phyloP scores from a whole-genome alignment of 2,797 vertebrate genomes.

The Anisognathus igniventris region DNA sequence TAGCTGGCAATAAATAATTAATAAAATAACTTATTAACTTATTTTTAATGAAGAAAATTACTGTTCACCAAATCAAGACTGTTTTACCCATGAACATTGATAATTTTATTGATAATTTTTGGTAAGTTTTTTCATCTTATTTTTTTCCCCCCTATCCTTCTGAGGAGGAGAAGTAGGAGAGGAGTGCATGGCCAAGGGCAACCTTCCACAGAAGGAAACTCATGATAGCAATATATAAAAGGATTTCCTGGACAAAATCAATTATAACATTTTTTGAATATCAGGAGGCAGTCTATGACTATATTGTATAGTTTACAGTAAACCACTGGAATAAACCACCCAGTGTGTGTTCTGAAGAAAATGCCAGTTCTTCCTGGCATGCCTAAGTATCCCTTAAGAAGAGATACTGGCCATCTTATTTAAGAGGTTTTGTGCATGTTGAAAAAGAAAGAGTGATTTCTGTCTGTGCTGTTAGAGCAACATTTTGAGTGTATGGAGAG shows the following conservation, averaged over 20 bases:
- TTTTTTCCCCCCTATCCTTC: not conserved
- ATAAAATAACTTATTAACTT: not conserved
- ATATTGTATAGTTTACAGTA: not conserved
- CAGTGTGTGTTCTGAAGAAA: not conserved
- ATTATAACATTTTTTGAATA: not conserved
- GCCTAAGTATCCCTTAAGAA: not conserved
- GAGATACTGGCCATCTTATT: not conserved
- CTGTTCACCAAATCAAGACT: not conserved
- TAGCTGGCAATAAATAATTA: not conserved
- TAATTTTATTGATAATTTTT: not conserved
- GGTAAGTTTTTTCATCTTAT: not conserved
- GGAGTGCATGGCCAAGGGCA: accelerated
- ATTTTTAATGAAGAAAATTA: not conserved
- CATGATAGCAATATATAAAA: not conserved
- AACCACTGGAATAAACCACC: not conserved
- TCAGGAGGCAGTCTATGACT: not conserved
- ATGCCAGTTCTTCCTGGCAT: not conserved
- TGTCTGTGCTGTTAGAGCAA: not conserved
- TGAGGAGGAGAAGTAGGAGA: not conserved
- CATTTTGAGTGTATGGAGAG: not conserved
- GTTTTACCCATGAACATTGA: not conserved
- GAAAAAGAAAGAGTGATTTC: not conserved
- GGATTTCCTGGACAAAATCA: not conserved
- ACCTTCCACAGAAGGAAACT: not conserved
- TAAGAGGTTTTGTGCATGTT: not conserved